Evolutionary conservation across 2,113 vertebrate species (phyloP).

Genomic region (Choloepus hoffmanni): DNA sequence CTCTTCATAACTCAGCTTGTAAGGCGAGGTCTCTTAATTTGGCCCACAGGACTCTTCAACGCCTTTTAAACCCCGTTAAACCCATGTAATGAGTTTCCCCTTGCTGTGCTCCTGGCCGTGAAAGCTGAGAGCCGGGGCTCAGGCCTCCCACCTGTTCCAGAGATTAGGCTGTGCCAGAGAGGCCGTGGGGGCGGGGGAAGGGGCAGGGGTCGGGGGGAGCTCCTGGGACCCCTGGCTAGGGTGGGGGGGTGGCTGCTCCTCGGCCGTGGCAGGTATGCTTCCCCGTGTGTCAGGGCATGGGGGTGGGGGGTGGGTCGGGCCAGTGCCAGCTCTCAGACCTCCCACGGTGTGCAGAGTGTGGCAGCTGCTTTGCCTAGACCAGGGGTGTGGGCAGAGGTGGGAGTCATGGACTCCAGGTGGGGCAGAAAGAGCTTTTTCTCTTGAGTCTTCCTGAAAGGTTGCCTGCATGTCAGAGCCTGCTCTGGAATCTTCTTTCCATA

Average conservation of each 20-base stretch:
- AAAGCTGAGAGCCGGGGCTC: constrained; percentile 70
- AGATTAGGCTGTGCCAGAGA: background rate
- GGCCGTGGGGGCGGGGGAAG: background rate
- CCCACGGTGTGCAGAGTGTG: accelerated
- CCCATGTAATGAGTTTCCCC: constrained; percentile 70
- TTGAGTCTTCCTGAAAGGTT: background rate
- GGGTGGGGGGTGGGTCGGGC: background rate
- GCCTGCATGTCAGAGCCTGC: background rate
- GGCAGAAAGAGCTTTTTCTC: background rate
- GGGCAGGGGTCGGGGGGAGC: background rate
- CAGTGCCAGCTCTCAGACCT: background rate
- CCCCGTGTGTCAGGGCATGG: accelerated
- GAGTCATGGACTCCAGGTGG: background rate
- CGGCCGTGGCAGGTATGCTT: accelerated
- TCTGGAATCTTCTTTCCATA: background rate
- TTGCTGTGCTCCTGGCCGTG: constrained; percentile 63
- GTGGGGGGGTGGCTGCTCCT: no score
- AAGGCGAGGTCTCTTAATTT: constrained; percentile 78
- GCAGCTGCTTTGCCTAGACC: background rate
- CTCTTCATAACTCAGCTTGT: constrained; percentile 68
- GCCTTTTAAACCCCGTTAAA: constrained; percentile 73
- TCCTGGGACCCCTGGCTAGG: background rate
- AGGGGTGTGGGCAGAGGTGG: background rate
- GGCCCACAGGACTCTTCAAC: constrained; percentile 74
- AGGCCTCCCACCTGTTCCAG: constrained; percentile 57